Evolutionary conservation across 2,113 vertebrate genomes (phyloP).

Genomic region (Hyperopisus bebe): DNA sequence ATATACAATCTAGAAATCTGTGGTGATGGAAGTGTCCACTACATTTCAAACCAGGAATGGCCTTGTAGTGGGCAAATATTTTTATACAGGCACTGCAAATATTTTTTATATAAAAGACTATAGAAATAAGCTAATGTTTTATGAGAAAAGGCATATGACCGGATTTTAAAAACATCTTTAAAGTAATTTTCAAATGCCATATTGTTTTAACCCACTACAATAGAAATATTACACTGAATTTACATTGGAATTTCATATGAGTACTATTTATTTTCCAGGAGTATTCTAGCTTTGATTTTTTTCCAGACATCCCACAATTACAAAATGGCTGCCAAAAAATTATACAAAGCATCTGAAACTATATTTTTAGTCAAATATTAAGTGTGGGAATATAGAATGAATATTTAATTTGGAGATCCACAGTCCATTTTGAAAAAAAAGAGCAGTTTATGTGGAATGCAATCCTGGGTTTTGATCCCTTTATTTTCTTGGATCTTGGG

Average conservation of each 20-base stretch:
- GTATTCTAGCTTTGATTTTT: neutral
- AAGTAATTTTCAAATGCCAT: neutral
- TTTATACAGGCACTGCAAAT: neutral
- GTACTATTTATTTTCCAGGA: neutral
- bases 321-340: neutral
- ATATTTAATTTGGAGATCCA: slow-evolving; percentile 11
- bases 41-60: neutral
- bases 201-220: neutral
- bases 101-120: neutral
- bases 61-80: neutral
- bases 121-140: slow-evolving; percentile 4
- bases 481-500: neutral
- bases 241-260: slow-evolving; percentile 1
- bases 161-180: neutral
- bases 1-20: neutral
- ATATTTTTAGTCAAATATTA: neutral
- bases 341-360: slow-evolving; percentile 7
- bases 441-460: neutral
- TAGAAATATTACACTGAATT: slow-evolving; percentile 4
- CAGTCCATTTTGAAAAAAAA: neutral
- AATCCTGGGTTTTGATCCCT: neutral
- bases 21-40: neutral
- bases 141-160: neutral
- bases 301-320: neutral
- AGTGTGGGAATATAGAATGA: neutral